Conservation (phyloP, 2,113 vertebrate genomes). For the Etheostoma spectabile region DNA sequence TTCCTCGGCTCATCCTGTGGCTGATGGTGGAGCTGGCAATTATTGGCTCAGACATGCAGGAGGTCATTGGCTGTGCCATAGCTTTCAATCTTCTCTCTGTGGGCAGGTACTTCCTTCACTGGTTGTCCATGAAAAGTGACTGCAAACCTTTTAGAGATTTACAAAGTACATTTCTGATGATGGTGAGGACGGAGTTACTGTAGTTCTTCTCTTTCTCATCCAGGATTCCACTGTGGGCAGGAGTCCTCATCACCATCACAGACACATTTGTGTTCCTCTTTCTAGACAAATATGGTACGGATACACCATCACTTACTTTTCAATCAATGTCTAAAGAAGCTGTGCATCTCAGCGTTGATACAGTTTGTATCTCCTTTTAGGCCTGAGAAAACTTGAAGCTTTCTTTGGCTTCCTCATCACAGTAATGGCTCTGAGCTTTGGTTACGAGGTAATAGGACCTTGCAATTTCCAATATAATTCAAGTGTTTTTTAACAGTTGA, state of each 20-base stretch:
- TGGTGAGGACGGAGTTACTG: not conserved
- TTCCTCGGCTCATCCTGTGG: conserved; percentile 93
- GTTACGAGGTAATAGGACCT: conserved; percentile 89
- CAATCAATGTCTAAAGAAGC: not conserved
- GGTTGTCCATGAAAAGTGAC: not conserved
- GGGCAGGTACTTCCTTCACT: conserved; percentile 83
- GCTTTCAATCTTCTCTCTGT: conserved; percentile 93
- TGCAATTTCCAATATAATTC: not conserved
- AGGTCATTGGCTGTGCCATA: conserved; percentile 97
- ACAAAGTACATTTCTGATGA: conserved; percentile 3
- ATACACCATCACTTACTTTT: not conserved
- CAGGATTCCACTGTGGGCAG: conserved; percentile 95
- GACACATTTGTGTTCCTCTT: conserved; percentile 97
- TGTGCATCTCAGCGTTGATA: conserved; percentile 14
- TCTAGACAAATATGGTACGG: conserved; percentile 95
- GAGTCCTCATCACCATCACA: conserved; percentile 96
- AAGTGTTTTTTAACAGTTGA: not conserved
- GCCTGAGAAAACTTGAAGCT: conserved; percentile 93
- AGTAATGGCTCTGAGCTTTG: conserved; percentile 95
- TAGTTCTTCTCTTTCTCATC: not conserved
- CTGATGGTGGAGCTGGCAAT: conserved; percentile 96
- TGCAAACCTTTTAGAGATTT: not conserved
- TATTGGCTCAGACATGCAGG: conserved; percentile 98
- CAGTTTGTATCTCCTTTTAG: conserved; percentile 70
- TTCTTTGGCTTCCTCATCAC: conserved; percentile 97